Evolutionary conservation across 2,113 vertebrate genomes (phyloP).

Genomic region (Anarhynchus alexandrinus): DNA sequence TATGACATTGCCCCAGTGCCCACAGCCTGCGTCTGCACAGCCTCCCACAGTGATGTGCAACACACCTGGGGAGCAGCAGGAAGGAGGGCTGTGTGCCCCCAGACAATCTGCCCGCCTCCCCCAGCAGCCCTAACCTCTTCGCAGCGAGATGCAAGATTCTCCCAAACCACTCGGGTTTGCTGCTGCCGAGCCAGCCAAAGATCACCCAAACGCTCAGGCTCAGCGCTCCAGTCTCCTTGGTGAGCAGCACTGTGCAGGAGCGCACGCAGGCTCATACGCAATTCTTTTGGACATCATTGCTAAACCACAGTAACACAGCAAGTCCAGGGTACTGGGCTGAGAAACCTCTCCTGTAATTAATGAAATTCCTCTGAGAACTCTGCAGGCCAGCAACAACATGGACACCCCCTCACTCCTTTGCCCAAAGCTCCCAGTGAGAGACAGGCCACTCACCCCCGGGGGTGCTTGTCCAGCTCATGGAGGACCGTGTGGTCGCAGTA

Average conservation of each 20-base stretch:
- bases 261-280: rapidly evolving
- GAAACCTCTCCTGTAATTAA: background rate
- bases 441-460: constrained; percentile 79
- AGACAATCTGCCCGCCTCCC: no score
- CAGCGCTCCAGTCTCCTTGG: background rate
- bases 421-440: background rate
- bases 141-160: background rate
- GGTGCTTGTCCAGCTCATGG: constrained; percentile 88
- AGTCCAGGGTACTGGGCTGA: background rate
- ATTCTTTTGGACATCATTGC: background rate
- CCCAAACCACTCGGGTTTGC: background rate
- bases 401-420: background rate
- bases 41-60: background rate
- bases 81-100: background rate
- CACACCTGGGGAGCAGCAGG: background rate
- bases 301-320: background rate
- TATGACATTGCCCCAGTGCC: no score
- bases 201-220: background rate
- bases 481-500: constrained; percentile 96
- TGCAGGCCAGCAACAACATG: rapidly evolving
- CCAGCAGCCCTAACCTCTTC: background rate
- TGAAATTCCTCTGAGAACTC: background rate
- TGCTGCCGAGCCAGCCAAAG: background rate
- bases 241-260: background rate
- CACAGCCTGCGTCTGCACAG: background rate